These are phyloP conservation scores for Clarias gariepinus DNA, from an alignment of 2,113 vertebrate species.

Conservation along the genomic window DNA sequence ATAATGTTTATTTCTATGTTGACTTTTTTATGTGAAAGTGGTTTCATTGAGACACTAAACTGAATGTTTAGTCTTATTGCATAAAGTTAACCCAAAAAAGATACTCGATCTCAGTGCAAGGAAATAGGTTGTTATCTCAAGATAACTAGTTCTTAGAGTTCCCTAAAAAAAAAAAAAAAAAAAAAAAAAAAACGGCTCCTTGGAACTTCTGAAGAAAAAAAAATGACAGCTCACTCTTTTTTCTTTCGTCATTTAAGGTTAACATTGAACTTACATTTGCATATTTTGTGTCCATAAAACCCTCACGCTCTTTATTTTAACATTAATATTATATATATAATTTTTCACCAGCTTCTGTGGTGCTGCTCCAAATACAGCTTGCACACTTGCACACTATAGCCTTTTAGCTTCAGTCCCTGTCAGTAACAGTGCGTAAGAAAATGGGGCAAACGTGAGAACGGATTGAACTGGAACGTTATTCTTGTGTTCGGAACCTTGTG, in stretches of 20 bases:
- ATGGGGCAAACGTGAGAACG: conserved; percentile 66
- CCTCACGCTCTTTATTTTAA: conserved; percentile 28
- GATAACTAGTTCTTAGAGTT: background rate
- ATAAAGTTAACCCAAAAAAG: background rate
- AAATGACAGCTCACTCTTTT: conserved; percentile 31
- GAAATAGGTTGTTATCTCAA: background rate
- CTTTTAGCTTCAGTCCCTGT: conserved; percentile 72
- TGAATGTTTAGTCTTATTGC: background rate
- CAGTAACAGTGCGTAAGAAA: conserved; percentile 72
- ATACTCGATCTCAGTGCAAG: too few relatives aligned
- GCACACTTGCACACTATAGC: conserved; percentile 67
- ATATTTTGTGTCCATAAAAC: conserved; percentile 43
- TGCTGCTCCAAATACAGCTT: conserved; percentile 65
- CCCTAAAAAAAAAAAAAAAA: background rate
- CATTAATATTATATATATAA: conserved; percentile 9
- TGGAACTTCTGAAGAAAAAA: conserved; percentile 1
- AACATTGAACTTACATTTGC: conserved; percentile 51
- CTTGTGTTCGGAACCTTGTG: conserved; percentile 73
- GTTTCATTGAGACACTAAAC: background rate
- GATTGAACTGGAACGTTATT: conserved; percentile 53
- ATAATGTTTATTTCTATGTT: background rate
- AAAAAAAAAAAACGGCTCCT: background rate
- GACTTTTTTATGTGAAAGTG: background rate
- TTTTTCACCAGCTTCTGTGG: conserved; percentile 16
- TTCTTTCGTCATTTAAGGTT: conserved; percentile 22